Evolutionary conservation across 1,140 invertebrate species (phyloP), one percentile per base, ranked within the genome.

Genomic region (Trichoplusia ni): DNA sequence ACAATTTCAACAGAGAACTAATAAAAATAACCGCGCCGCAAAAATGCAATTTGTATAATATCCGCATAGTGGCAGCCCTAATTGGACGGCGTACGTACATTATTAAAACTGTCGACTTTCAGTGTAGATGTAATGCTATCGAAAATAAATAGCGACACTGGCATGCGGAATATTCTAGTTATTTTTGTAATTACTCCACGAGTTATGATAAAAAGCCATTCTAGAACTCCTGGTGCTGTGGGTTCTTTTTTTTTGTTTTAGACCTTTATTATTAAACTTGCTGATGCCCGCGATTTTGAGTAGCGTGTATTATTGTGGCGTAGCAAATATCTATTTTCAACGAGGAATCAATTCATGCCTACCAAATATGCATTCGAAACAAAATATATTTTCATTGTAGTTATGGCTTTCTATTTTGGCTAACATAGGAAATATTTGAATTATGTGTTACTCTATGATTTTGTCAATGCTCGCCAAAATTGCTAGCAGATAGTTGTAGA

Each of bases 41-140:
- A 37, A 42, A 42, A 42, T 38, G 38, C 54, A 27, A 31, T 58
- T 42, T 27, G 23, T 16, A 44, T 44, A 58, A 37, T 58, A 58
- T 58, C 23, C 38, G 6, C 23, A 29, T 29, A 11, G 53, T 11
- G 27, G 23, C 37, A 27, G 16, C 5, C 54, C 54, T 58, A 58
- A 58, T 58, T 58, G 54, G 54, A 58, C 38, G 23, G 54, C 35
- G 54, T 58, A 58, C 25, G 44, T 58, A 27, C 25, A 58, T 58
- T 54, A 54, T 54, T 54, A 54, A 54, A 54, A 54, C 51, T 54
- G 51, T 54, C 51, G 51, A 38, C 51, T 40, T 19, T 8, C 27
- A 16, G 27, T 53, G 19, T 53, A 62, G 18, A 60, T 58, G 60
- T 61, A 62, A 62, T 61, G 42, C 11, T 58, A 53, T 62, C 49